Base-by-base conservation (phyloP, 1,140 invertebrate species). In the Megalonaias nervosa region DNA sequence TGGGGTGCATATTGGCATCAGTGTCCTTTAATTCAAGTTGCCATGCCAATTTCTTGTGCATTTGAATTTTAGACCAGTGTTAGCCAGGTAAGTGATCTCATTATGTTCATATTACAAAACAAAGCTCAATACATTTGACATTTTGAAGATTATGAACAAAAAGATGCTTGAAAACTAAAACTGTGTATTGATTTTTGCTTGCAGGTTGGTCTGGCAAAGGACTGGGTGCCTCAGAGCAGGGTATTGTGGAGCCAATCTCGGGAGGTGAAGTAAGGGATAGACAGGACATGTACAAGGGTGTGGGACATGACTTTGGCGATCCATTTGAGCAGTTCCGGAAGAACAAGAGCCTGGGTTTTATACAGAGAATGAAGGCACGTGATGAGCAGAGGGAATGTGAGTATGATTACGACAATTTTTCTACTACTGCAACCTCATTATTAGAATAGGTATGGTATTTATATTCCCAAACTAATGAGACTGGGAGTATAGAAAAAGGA, bases 271-370 rank as follows among this genome's bases (percentile, higher is more conserved):
- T 98, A 59, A 92, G 97, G n/a, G 97, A 98, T 88, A 93, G 94
- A 79, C 94, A 94, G 75, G 97, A 98, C 90, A 95, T 96, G 92
- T 98, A 97, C 89, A 98, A 97, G 93, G 96, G 97, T 81, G 94
- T 98, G 66, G 97, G 97, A 61, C 82, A 92, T n/a, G 83, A 87
- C 66, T 94, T 96, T 74, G 96, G 95, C 88, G 91, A 97, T 75
- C 97, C 97, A 0, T 99, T 98, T 89, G 98, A 99, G 91, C 97
- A 96, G 88, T 99, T 98, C 91, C 93, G 98, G 74, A 99, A 99
- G 91, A 98, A 95, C 88, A 98, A 98, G 92, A 97, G 97, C 67
- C 96, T 97, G 86, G 97, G 97, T 66, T 99, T 98, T 92, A 98
- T 98, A 74, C 96, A 96, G 73, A 93, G 97, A 85, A 99, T 99